Percentiles rank a stretch among this genome's conserved stretches.
Conservation (phyloP, 2,113 vertebrate species). For the Chunga burmeisteri region DNA sequence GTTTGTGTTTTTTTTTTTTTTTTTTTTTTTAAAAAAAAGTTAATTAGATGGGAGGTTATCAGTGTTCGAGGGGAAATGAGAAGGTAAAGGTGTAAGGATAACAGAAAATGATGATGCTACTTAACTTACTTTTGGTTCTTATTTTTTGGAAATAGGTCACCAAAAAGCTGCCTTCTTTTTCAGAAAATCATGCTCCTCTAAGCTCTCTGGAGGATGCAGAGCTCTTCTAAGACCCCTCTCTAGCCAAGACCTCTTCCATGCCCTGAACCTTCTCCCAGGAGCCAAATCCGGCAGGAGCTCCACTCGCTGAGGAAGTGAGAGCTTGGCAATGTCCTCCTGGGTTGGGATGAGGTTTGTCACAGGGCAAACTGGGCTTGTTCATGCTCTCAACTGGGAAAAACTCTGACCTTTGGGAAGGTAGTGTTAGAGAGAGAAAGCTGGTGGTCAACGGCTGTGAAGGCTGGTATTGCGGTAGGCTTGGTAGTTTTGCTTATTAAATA, state of each 20-base stretch:
- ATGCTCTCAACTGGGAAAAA: constrained; percentile 13
- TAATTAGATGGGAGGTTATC: not conserved
- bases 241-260: not conserved
- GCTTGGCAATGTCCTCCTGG: not conserved
- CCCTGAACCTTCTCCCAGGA: not conserved
- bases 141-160: not conserved
- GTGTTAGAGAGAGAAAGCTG: not conserved
- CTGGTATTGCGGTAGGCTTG: not conserved
- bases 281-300: not conserved
- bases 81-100: not conserved
- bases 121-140: not conserved
- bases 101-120: not conserved
- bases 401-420: not conserved
- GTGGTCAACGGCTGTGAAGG: not conserved
- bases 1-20: too few species aligned
- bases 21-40: not conserved
- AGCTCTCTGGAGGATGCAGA: not conserved
- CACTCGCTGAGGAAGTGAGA: not conserved
- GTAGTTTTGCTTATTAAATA: not conserved
- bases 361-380: not conserved
- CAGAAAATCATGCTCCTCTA: not conserved
- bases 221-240: not conserved
- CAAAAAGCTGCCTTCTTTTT: not conserved
- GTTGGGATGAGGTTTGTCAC: constrained; percentile 14
- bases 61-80: not conserved